phyloP scores from a whole-genome alignment of 2,888 invertebrate genomes.

The Tenthredo livida region DNA sequence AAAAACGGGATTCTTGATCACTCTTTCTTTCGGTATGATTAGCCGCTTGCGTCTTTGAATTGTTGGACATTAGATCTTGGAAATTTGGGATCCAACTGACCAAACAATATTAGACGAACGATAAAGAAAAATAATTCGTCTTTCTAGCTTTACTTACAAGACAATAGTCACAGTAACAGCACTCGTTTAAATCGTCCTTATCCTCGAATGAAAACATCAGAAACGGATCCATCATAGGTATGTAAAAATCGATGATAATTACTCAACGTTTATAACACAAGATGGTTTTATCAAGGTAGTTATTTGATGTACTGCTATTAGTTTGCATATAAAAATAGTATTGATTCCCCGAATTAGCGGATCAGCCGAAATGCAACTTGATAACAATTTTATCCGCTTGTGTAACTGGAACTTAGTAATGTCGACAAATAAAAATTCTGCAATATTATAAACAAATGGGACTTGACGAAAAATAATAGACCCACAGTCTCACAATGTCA shows the following conservation, averaged over 20 bases:
- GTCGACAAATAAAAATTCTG: neutral
- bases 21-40: neutral
- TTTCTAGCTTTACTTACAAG: constrained; percentile 78
- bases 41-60: neutral
- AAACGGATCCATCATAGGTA: constrained; percentile 58
- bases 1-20: constrained; percentile 34
- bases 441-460: neutral
- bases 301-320: neutral
- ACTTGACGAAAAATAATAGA: neutral
- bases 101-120: constrained; percentile 48
- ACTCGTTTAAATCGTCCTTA: constrained; percentile 75
- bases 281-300: constrained; percentile 11
- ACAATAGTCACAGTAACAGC: constrained; percentile 90
- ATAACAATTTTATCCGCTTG: neutral
- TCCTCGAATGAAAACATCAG: constrained; percentile 68
- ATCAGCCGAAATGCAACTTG: neutral
- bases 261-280: constrained; percentile 18
- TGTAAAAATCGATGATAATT: constrained; percentile 38
- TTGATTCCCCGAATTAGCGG: neutral
- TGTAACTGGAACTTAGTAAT: neutral
- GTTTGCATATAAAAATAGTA: constrained; percentile 5
- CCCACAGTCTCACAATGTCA: neutral
- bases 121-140: constrained; percentile 66
- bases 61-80: neutral
- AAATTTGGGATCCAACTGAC: neutral